Conservation (phyloP, 2,888 invertebrate genomes). For the Eumacrocentrus americanus region DNA sequence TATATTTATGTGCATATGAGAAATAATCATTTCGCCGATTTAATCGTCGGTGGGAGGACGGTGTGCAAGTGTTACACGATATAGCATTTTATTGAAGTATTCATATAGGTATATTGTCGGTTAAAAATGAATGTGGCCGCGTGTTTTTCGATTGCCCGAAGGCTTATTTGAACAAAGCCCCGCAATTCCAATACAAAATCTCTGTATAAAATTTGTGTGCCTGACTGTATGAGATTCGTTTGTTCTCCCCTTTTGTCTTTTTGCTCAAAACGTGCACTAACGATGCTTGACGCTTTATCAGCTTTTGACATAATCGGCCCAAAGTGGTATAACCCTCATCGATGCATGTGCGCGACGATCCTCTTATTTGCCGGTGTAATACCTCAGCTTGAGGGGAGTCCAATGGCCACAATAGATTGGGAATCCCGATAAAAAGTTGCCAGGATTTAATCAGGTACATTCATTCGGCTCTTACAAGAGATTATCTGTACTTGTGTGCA, state of each 20-base stretch:
- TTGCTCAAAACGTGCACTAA: slow-evolving; percentile 6
- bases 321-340: slow-evolving; percentile 3
- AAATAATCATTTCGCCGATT: slow-evolving; percentile 9
- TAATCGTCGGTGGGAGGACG: background rate
- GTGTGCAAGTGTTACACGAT: background rate
- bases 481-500: background rate
- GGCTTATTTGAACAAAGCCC: background rate
- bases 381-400: background rate
- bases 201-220: background rate
- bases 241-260: background rate
- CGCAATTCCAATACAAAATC: background rate
- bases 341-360: background rate
- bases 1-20: background rate
- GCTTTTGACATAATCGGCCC: slow-evolving; percentile 15
- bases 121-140: background rate
- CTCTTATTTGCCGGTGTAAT: background rate
- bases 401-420: too few relatives aligned
- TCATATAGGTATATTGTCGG: background rate
- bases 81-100: background rate
- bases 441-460: background rate
- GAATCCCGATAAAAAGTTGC: background rate
- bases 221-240: background rate
- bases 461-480: background rate
- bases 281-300: slow-evolving; percentile 12
- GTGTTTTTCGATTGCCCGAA: background rate